These are phyloP conservation scores for Callionymus lyra DNA, from an alignment of 2,113 vertebrate species.

Conservation along the genomic window DNA sequence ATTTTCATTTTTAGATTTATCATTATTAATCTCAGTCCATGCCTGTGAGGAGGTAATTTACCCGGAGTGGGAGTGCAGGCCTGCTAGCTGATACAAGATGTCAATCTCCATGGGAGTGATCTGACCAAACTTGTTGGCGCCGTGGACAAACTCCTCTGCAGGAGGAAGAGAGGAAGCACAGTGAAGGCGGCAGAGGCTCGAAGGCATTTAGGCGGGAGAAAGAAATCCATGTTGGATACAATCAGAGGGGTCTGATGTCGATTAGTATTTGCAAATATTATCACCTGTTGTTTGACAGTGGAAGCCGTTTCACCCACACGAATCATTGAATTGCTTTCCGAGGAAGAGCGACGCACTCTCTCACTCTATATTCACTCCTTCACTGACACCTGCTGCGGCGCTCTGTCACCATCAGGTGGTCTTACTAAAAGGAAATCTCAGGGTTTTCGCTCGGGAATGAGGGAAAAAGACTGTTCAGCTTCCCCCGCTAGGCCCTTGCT, in stretches of 20 bases:
- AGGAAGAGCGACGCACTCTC: slow-evolving; percentile 3
- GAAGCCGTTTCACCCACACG: too few relatives aligned
- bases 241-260: slow-evolving; percentile 11
- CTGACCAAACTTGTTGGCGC: slow-evolving; percentile 86
- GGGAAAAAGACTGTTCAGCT: slow-evolving; percentile 31
- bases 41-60: slow-evolving; percentile 55
- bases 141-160: slow-evolving; percentile 84
- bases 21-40: too few relatives aligned
- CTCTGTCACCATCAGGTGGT: slow-evolving; percentile 34
- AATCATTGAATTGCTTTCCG: slow-evolving; percentile 1
- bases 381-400: slow-evolving; percentile 30
- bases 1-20: too few relatives aligned
- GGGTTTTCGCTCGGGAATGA: slow-evolving; percentile 24
- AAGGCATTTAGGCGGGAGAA: neutral
- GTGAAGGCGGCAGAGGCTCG: slow-evolving; percentile 3
- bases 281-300: too few relatives aligned
- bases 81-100: slow-evolving; percentile 84
- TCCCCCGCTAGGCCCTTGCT: slow-evolving; percentile 20
- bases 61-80: slow-evolving; percentile 86
- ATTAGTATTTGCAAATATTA: slow-evolving; percentile 47
- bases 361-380: slow-evolving; percentile 31
- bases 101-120: slow-evolving; percentile 89
- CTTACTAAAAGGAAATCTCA: slow-evolving; percentile 33
- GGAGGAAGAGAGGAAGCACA: slow-evolving; percentile 10
- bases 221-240: slow-evolving; percentile 4